Conservation (phyloP, 2,888 invertebrate species). For the Theristus sp. region DNA sequence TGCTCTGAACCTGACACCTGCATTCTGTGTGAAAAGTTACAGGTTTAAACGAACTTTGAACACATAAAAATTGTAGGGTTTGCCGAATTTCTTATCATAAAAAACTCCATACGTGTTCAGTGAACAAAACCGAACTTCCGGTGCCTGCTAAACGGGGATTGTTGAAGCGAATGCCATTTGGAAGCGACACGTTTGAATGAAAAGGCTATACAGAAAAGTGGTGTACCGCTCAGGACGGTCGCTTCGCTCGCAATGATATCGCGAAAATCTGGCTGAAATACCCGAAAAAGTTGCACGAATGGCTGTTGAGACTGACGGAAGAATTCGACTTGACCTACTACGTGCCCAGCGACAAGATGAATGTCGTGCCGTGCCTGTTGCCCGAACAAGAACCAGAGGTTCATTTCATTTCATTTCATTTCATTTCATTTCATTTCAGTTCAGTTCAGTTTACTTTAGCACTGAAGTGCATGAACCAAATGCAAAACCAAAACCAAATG, state of each 20-base stretch:
- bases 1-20: too few relatives aligned
- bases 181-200: too few relatives aligned
- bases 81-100: too few relatives aligned
- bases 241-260: constrained; percentile 23
- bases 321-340: constrained; percentile 32
- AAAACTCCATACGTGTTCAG: too few relatives aligned
- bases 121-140: too few relatives aligned
- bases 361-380: constrained; percentile 31
- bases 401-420: background rate
- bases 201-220: too few relatives aligned
- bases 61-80: too few relatives aligned
- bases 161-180: too few relatives aligned
- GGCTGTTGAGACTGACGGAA: constrained; percentile 31
- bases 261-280: constrained; percentile 26
- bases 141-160: too few relatives aligned
- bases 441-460: constrained; percentile 8
- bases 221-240: constrained; percentile 27
- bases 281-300: constrained; percentile 21
- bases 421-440: constrained; percentile 18
- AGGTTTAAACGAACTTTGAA: too few relatives aligned
- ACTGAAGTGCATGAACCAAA: too few relatives aligned
- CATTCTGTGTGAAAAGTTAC: too few relatives aligned
- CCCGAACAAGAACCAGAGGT: constrained; percentile 28
- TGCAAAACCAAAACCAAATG: constrained; percentile 10
- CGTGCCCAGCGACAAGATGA: constrained; percentile 20